Evolutionary conservation across 2,113 vertebrate genomes (phyloP).

Genomic region (Gobio gobio): DNA sequence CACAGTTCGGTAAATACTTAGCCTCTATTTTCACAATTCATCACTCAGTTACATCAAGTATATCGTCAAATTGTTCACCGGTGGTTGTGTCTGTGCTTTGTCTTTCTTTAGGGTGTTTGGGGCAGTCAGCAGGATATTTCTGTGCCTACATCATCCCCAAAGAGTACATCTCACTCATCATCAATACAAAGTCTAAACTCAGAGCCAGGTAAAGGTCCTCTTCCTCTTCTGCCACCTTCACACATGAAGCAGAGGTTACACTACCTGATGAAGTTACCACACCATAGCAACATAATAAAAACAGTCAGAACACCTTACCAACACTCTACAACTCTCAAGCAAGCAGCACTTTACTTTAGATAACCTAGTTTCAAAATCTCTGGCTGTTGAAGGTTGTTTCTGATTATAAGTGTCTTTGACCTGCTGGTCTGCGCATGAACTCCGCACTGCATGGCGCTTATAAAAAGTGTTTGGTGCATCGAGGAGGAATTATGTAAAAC

Average conservation of each 20-base stretch:
- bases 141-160: slow-evolving; percentile 71
- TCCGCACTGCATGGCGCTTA: not conserved
- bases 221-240: not conserved
- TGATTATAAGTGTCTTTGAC: not conserved
- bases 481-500: not conserved
- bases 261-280: not conserved
- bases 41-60: not conserved
- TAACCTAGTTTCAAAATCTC: too few species aligned
- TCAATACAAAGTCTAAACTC: slow-evolving; percentile 68
- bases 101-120: slow-evolving; percentile 82
- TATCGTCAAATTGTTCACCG: not conserved
- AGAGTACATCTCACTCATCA: slow-evolving; percentile 67
- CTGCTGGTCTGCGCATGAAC: not conserved
- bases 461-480: not conserved
- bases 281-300: not conserved
- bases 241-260: not conserved
- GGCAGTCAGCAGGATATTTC: slow-evolving; percentile 94
- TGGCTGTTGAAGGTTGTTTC: not conserved
- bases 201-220: slow-evolving; percentile 77
- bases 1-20: not conserved
- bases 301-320: too few species aligned
- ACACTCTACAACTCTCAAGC: not conserved
- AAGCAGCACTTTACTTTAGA: not conserved
- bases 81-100: not conserved
- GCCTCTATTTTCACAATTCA: not conserved